Evolutionary conservation across 1,140 invertebrate species (phyloP).

Genomic region (Zaprionus nigranus): DNA sequence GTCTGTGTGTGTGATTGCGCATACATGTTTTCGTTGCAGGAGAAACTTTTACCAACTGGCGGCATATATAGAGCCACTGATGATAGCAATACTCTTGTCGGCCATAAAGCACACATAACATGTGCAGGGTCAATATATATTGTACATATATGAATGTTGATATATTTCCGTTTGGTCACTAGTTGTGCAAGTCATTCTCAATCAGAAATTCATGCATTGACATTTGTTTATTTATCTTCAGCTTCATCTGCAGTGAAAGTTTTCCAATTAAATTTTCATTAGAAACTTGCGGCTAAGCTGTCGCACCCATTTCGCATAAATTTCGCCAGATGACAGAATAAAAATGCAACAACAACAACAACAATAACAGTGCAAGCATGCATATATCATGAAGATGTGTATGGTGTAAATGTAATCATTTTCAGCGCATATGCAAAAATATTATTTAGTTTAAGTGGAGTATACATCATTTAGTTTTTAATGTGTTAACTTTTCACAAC

Average conservation of each 20-base stretch:
- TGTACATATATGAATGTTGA: not conserved
- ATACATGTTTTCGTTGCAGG: constrained; percentile 1
- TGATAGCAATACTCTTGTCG: constrained; percentile 1
- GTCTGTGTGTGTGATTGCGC: not conserved
- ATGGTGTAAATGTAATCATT: not conserved
- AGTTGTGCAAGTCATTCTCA: not conserved
- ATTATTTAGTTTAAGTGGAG: constrained; percentile 36
- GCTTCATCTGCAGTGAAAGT: constrained; percentile 52
- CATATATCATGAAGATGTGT: not conserved
- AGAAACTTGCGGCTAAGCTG: constrained; percentile 18
- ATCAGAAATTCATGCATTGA: constrained; percentile 17
- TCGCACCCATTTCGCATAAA: constrained; percentile 17
- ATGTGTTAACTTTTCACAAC: constrained; percentile 12
- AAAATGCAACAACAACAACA: not conserved
- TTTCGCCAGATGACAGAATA: constrained; percentile 13
- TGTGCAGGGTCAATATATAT: not conserved
- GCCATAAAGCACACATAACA: not conserved
- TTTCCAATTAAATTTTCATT: constrained; percentile 59
- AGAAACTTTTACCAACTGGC: not conserved
- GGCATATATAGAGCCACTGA: not conserved
- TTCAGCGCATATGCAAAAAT: constrained; percentile 12
- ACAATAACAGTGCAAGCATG: not conserved
- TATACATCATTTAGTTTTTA: constrained; percentile 33
- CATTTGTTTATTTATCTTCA: constrained; percentile 50
- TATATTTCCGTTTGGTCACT: not conserved